Base-by-base conservation (phyloP, 2,888 invertebrate species). In the Nephrocerus scutellatus region DNA sequence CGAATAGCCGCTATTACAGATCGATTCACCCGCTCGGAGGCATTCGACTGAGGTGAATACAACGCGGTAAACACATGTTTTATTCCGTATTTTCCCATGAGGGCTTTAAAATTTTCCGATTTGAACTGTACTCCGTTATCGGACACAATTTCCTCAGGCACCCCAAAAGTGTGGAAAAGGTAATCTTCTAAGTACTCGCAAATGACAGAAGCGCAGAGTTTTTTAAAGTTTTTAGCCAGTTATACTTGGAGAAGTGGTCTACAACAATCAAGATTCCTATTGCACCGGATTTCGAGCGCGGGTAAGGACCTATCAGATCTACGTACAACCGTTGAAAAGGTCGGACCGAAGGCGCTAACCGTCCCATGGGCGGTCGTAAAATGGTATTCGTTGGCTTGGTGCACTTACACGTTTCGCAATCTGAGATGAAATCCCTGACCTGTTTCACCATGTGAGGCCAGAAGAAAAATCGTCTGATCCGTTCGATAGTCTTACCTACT, bases 41-140 rank as follows among this genome's bases (percentile, higher is more conserved):
- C 56, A 41, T 62, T 62, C 4, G 41, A 39, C 44, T 62, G 61
- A 0, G 61, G 57, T 13, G 57, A 56, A 41, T 62, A 62, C 13
- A 41, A 29, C 1, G 54, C 46, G 25, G 49, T 57, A 16, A 39
- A 49, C 3, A 30, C 26, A 16, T 53, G 36, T 15, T 33, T 38
- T 2, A 46, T 36, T 6, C 45, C 38, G 19, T 47, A 50, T 8
- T 29, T 25, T 9, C 26, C 30, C 13, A 47, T 19, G 7, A 52
- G 40, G 5, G 30, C 15, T 9, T 49, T 40, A 20, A 47, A 50
- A 19, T 41, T 22, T 9, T 41, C 43, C 2, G 44, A 30, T 8
- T 37, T 31, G 42, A 50, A 56, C 33, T 54, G 54, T 4, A 39
- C 24, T 2, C 54, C 55, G 39, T 56, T 58, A 20, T 59, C 55